Evolutionary conservation across 2,888 invertebrate species (phyloP).

Genomic region (Drosophila paracracens): DNA sequence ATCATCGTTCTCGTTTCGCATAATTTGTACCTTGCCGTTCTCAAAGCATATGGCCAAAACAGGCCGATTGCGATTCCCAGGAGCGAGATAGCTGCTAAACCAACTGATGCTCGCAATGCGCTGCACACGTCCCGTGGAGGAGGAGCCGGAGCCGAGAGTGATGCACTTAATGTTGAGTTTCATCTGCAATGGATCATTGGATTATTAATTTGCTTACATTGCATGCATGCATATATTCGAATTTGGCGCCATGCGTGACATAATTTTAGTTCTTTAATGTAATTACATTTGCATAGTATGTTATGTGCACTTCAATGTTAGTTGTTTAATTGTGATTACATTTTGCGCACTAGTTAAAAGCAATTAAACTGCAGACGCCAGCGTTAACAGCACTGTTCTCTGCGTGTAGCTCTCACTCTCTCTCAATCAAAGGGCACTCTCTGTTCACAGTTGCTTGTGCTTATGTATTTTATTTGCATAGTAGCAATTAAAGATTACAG

Average conservation of each 20-base stretch:
- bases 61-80: slow-evolving; percentile 89
- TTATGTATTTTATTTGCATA: neutral
- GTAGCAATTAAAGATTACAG: neutral
- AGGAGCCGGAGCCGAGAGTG: slow-evolving; percentile 84
- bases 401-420: neutral
- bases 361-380: neutral
- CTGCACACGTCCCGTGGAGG: slow-evolving; percentile 83
- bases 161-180: slow-evolving; percentile 89
- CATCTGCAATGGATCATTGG: slow-evolving; percentile 87
- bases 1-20: slow-evolving; percentile 95
- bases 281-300: neutral
- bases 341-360: neutral
- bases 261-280: neutral
- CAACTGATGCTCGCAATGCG: slow-evolving; percentile 93
- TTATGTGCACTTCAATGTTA: neutral
- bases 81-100: slow-evolving; percentile 91
- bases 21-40: slow-evolving; percentile 94
- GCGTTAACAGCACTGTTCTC: neutral
- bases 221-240: neutral
- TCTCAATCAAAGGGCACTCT: neutral
- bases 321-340: neutral
- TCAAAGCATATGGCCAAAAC: slow-evolving; percentile 94
- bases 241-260: neutral
- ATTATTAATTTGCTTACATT: neutral
- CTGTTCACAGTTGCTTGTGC: neutral